Percentiles rank a stretch among this genome's conserved stretches.
phyloP scores from a whole-genome alignment of 2,888 invertebrate species.

The Cheilosia scutellata region DNA sequence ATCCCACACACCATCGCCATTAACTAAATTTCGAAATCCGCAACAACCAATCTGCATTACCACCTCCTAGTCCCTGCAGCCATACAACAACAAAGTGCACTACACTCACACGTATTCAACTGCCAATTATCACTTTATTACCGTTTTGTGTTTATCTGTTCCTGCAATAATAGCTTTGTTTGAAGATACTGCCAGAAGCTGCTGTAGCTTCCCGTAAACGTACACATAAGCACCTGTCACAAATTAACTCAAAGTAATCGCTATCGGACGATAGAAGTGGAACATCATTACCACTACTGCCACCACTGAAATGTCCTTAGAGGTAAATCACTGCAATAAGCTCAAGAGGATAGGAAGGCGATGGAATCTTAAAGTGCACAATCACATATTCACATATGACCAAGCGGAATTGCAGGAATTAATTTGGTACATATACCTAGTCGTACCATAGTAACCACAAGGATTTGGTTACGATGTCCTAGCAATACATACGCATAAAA shows the following conservation, averaged over 20 bases:
- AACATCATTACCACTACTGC: slow-evolving; percentile 31
- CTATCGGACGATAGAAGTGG: slow-evolving; percentile 42
- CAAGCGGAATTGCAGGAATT: slow-evolving; percentile 44
- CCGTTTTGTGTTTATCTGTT: slow-evolving; percentile 63
- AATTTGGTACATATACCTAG: slow-evolving; percentile 45
- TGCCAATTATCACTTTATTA: slow-evolving; percentile 66
- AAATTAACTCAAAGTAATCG: slow-evolving; percentile 67
- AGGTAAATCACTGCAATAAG: slow-evolving; percentile 45
- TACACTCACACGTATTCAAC: slow-evolving; percentile 7
- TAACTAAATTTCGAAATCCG: slow-evolving; percentile 30
- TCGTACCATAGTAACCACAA: slow-evolving; percentile 11
- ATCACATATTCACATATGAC: not conserved
- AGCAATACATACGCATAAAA: slow-evolving; percentile 1
- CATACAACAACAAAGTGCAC: slow-evolving; percentile 1
- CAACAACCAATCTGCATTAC: slow-evolving; percentile 29
- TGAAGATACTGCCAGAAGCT: slow-evolving; percentile 33
- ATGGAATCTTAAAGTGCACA: slow-evolving; percentile 49
- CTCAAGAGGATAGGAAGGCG: not conserved
- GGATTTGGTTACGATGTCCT: slow-evolving; percentile 21
- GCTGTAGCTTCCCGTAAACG: not conserved
- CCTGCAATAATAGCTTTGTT: slow-evolving; percentile 51
- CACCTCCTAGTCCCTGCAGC: not conserved
- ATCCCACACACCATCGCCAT: not conserved
- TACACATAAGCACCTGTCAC: slow-evolving; percentile 49
- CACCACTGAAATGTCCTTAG: slow-evolving; percentile 20